Evolutionary conservation across 2,888 invertebrate genomes (phyloP).

Genomic region (Melikaiella ostensackeni): DNA sequence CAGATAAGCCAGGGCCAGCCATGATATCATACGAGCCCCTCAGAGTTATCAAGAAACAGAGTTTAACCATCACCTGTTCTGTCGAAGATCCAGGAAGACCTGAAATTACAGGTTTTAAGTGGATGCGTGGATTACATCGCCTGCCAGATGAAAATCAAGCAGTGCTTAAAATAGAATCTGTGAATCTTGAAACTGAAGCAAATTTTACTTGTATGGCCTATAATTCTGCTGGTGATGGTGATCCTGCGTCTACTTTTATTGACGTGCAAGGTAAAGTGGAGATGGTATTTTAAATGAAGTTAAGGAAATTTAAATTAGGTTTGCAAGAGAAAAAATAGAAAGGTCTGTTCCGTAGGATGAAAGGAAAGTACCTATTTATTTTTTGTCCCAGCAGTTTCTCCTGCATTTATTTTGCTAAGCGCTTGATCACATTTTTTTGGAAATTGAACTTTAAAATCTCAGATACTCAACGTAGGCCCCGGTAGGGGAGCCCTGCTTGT

Average conservation of each 20-base stretch:
- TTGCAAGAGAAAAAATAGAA: neutral
- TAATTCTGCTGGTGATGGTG: conserved; percentile 90
- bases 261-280: conserved; percentile 83
- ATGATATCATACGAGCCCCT: conserved; percentile 86
- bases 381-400: too few relatives aligned
- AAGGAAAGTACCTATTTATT: too few relatives aligned
- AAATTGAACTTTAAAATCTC: too few relatives aligned
- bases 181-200: conserved; percentile 90
- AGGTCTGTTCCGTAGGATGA: neutral
- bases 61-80: conserved; percentile 89
- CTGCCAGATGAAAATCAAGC: conserved; percentile 87
- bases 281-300: conserved; percentile 38
- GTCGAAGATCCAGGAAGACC: conserved; percentile 92
- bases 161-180: conserved; percentile 89
- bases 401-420: too few relatives aligned
- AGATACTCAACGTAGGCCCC: too few relatives aligned
- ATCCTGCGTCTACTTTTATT: conserved; percentile 83
- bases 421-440: too few relatives aligned
- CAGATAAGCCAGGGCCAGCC: conserved; percentile 93
- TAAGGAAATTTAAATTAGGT: too few relatives aligned
- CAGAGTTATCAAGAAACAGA: conserved; percentile 89
- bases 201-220: conserved; percentile 93
- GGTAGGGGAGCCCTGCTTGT: too few relatives aligned
- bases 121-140: conserved; percentile 88
- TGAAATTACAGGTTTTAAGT: conserved; percentile 85